Evolutionary conservation across 2,797 vertebrate species (phyloP), one percentile per base, ranked within the genome.

Genomic region (Characodon lateralis): DNA sequence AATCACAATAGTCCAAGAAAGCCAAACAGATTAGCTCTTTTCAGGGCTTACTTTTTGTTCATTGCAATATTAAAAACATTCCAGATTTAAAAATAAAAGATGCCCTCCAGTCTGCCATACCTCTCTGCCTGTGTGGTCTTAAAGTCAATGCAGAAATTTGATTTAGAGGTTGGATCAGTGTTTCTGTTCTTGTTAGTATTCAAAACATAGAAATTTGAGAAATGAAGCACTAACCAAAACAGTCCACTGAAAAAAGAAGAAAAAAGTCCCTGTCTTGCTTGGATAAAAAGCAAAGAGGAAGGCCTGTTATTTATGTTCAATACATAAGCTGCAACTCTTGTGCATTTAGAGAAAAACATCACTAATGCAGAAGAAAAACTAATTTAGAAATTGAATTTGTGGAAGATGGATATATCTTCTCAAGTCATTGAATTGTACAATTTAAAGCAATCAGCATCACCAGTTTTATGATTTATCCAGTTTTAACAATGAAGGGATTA

Each of bases 1-100:
- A 79, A 91, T 73, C 78, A 74, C 80, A 87, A 84, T 78, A 82
- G 78, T 80, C 55, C 10, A 16, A 80, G 70, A 71, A 90, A 66
- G 63, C 63, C 5, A 55, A 55, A 88, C 48, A 13, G 56, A 72
- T 77, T 51, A 58, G n/a, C 9, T 20, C 3, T 26, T 18, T 50
- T 39, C 6, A n/a, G 43, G 6, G 41, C 1, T 46, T 69, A 2
- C 22, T 28, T 28, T 14, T 61, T 63, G 43, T 68, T 43, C 6
- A 48, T 16, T 14, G 24, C 66, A 69, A 46, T 6, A 46, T 69
- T 66, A 66, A n/a, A n/a, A 69, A 46, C 12, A 46, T 20, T 46
- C 13, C 26, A 26, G 13, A 22, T 26, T 43, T 24, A 22, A 41
- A 68, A 68, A 7, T n/a, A 14, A 43, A 68, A 68, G 46, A 43